Percentiles rank a stretch among this genome's conserved stretches.
These are phyloP conservation scores for Actinemys pallida DNA, from an alignment of 2,113 vertebrate genomes.

Conservation along the genomic window DNA sequence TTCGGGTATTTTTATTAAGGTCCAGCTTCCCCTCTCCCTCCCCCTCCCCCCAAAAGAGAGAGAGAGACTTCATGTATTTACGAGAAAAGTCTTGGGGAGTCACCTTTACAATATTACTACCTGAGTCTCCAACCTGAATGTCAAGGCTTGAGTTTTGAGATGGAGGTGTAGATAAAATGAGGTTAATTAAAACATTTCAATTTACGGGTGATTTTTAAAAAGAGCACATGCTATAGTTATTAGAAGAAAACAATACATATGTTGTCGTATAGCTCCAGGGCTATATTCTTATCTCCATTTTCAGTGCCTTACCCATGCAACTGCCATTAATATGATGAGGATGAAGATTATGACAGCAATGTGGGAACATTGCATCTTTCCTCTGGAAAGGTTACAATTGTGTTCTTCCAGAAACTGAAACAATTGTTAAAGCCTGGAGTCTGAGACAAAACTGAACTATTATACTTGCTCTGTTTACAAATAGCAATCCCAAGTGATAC, in stretches of 20 bases:
- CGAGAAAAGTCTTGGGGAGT: background rate
- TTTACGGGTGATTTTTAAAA: background rate
- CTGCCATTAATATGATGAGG: background rate
- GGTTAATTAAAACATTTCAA: background rate
- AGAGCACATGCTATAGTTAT: fast-evolving
- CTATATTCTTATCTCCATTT: fast-evolving
- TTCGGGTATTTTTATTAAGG: background rate
- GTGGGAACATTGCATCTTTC: background rate
- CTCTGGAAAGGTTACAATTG: background rate
- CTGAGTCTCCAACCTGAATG: background rate
- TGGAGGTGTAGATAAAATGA: background rate
- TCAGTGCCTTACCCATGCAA: fast-evolving
- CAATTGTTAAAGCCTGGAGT: background rate
- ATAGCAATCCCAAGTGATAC: fast-evolving
- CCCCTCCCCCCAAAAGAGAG: too few relatives aligned
- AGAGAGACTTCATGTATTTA: background rate
- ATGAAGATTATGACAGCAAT: background rate
- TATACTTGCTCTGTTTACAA: background rate
- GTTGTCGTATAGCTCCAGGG: background rate
- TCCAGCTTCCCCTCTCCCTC: too few relatives aligned
- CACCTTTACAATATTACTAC: background rate
- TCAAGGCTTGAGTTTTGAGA: background rate
- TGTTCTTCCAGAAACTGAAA: background rate
- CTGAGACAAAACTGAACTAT: background rate
- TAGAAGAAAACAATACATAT: background rate